Conservation (phyloP, 2,888 invertebrate genomes). For the Hirtodrosophila confusa region DNA sequence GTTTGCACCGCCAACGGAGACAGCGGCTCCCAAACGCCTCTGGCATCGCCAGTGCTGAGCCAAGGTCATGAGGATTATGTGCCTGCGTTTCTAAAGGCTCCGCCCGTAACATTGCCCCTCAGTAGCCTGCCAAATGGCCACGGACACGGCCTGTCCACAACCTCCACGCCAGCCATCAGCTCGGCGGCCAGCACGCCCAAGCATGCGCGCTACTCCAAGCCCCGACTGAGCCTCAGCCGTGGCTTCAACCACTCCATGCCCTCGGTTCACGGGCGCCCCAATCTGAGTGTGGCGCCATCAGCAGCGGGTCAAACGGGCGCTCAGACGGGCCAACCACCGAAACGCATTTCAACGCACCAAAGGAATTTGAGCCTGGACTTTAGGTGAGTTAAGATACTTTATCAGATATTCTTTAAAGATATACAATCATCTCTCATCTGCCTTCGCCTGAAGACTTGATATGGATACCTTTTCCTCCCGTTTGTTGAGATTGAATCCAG, state of each 20-base stretch:
- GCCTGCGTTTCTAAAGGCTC: slow-evolving; percentile 74
- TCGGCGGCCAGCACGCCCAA: slow-evolving; percentile 83
- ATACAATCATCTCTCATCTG: no score
- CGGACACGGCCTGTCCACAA: slow-evolving; percentile 14
- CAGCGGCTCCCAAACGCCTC: slow-evolving; percentile 35
- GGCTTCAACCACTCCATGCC: slow-evolving; percentile 84
- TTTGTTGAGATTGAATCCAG: no score
- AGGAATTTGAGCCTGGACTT: slow-evolving; percentile 95
- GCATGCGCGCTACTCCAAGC: slow-evolving; percentile 82
- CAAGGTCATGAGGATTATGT: slow-evolving; percentile 63
- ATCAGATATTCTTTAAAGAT: not conserved
- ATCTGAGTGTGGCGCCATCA: slow-evolving; percentile 69
- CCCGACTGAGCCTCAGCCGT: slow-evolving; percentile 83
- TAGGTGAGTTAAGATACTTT: slow-evolving; percentile 86
- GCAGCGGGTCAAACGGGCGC: slow-evolving; percentile 32
- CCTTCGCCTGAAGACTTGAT: no score
- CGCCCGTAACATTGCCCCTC: slow-evolving; percentile 81
- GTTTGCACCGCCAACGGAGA: slow-evolving; percentile 29
- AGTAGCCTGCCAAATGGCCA: slow-evolving; percentile 74
- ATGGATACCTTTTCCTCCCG: no score
- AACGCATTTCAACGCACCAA: slow-evolving; percentile 88
- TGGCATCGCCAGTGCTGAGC: slow-evolving; percentile 53
- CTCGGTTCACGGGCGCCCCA: slow-evolving; percentile 83
- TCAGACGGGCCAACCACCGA: slow-evolving; percentile 66
- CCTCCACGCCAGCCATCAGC: slow-evolving; percentile 59